Evolutionary conservation across 1,140 invertebrate genomes (phyloP), one percentile per base, ranked within the genome.

Genomic region (Lutraria rhynchaena): DNA sequence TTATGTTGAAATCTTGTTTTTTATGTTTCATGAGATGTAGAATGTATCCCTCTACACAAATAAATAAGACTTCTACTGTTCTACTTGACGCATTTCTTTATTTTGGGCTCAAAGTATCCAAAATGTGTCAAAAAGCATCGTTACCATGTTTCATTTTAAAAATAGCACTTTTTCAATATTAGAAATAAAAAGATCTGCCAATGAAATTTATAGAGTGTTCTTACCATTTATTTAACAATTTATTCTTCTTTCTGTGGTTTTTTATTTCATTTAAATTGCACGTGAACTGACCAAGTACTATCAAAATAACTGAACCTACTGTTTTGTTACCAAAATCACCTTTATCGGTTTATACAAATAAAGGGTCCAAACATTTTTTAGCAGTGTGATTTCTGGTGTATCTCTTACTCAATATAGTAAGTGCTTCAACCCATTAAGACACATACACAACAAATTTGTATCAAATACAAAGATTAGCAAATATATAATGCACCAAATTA

Each of bases 251-350:
- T 53, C 51, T 53, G 51, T 5, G 24, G 51, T 4, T 53, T 17
- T 17, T 53, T 53, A 53, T n/a, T 53, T 53, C 5, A 53, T n/a
- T n/a, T n/a, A n/a, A n/a, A n/a, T n/a, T n/a, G n/a, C n/a, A n/a
- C n/a, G n/a, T n/a, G n/a, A 53, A 53, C 51, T 53, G 51, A 53
- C 51, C 51, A 3, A 53, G 51, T 53, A n/a, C n/a, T n/a, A n/a
- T n/a, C n/a, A n/a, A n/a, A 53, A 53, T 53, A n/a, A 53, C 5
- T 53, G 51, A 9, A 53, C 4, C 51, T 22, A 53, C 19, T n/a
- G 24, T 53, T 53, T n/a, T n/a, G n/a, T n/a, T n/a, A n/a, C n/a
- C n/a, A n/a, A n/a, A n/a, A n/a, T n/a, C n/a, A n/a, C n/a, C 24
- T 53, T 17, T 53, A n/a, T n/a, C n/a, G n/a, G n/a, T n/a, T n/a